Percentiles rank a stretch among this genome's conserved stretches.
These are phyloP conservation scores for Crotalus horridus DNA, from an alignment of 2,113 vertebrate genomes.

Conservation along the genomic window DNA sequence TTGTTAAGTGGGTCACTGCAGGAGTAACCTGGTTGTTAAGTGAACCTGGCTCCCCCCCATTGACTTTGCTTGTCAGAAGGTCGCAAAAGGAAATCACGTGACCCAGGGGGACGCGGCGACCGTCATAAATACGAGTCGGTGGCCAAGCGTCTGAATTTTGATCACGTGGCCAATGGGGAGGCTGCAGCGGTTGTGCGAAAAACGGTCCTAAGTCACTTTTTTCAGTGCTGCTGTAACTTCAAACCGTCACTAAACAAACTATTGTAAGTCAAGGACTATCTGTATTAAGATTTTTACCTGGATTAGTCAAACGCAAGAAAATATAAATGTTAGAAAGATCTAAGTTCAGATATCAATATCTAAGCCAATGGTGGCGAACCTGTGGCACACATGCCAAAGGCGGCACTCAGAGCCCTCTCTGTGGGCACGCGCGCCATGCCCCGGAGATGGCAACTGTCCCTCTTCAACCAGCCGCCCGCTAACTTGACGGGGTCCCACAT, in stretches of 20 bases:
- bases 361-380: not conserved
- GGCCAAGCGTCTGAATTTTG: not conserved
- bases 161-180: not conserved
- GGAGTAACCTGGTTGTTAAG: not conserved
- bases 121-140: not conserved
- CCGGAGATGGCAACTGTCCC: too few relatives aligned
- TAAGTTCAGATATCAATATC: not conserved
- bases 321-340: not conserved
- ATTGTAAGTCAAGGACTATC: not conserved
- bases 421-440: too few relatives aligned
- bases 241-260: not conserved
- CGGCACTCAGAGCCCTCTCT: too few relatives aligned
- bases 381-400: too few relatives aligned
- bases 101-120: not conserved
- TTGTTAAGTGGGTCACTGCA: not conserved
- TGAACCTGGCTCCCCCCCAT: too few relatives aligned
- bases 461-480: too few relatives aligned
- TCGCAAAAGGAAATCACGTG: not conserved
- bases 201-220: not conserved
- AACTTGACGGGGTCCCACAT: too few relatives aligned
- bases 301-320: not conserved
- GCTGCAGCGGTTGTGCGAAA: not conserved
- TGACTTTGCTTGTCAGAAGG: not conserved
- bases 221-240: not conserved
- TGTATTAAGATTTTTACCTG: not conserved